Base-by-base conservation (phyloP, 64 coral and sea anemone genomes). In the Exaiptasia diaphana region DNA sequence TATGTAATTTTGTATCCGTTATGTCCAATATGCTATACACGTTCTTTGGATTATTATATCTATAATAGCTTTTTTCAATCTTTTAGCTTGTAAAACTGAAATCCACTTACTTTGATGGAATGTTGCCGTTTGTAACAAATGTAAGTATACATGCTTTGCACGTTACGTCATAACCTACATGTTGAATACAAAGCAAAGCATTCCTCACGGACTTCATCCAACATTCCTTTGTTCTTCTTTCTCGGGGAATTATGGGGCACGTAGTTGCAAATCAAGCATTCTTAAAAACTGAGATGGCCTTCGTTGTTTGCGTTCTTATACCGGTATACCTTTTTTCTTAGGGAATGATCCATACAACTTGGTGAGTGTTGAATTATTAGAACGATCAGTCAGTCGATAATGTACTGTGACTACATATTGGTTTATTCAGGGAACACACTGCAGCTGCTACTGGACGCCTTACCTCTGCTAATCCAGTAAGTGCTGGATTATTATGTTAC, bases 101-200 rank as follows among this genome's bases (percentile, higher is more conserved):
- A 73, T 96, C 93, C 12, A 89, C 93, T 8, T 96, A 96, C 44
- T 90, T 90, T 76, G 93, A 96, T 72, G 93, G 93, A 73, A 96
- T 96, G 50, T 53, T 96, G 25, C 32, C 75, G 20, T 72, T 80
- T 36, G 37, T 96, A 68, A 40, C 39, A 77, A 30, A 96, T 61
- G 93, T 90, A 86, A 71, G 60, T 45, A 5, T 8, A 82, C 20
- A 27, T 61, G 20, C 24, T 5, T n/a, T 22, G 41, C 12, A n/a
- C n/a, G 3, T n/a, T 41, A 18, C 20, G 24, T 13, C 5, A 15
- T 7, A 15, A 17, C 24, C 29, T 50, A 1, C 18, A 5, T 0
- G 7, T 55, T 55, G 3, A 55, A 55, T 20, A 15, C 25, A 9
- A 55, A 5, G 50, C n/a, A n/a, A n/a, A n/a, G n/a, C n/a, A n/a